Evolutionary conservation across 2,797 vertebrate genomes (phyloP), one percentile per base, ranked within the genome.

Genomic region (Diglossa cyanea): DNA sequence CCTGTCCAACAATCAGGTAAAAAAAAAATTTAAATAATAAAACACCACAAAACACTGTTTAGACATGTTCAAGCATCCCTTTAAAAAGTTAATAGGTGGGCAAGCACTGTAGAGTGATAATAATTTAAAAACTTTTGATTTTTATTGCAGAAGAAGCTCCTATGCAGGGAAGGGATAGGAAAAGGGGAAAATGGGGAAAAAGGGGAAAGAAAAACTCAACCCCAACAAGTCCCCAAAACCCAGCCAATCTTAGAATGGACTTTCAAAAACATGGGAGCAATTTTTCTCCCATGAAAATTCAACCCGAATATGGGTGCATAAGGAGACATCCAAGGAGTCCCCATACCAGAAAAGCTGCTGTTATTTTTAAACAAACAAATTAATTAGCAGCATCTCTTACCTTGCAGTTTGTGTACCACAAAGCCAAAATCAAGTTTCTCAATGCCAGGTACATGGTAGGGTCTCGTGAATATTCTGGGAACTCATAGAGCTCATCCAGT

Each of bases 381-480:
- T 18, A 63, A 54, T 16, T 40, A 13, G 20, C 39, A 71, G n/a
- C 57, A 35, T 15, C 50, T 88, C 96, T 81, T 97, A 99, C 99
- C 98, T 98, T 99, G 97, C 99, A 99, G 94, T 99, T 98, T 26
- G 97, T 98, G 89, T 99, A 98, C 99, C 99, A 99, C 85, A 98
- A 97, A 45, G 99, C 99, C 47, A 99, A 97, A 91, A 99, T 98
- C 33, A 99, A 98, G 97, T 99, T 99, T 60, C 99, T 98, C 70
- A 99, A 84, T 2, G 99, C 99, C 94, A 99, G 97, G 94, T 99
- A 99, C 99, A 99, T 99, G 76, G 99, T 99, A 50, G 99, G 99
- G 83, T 99, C 99, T 1, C 99, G 98, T 53, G 99, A 99, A 95
- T 99, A 99, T 92, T 99, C 99, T 8, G 99, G 99, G 95, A 99